Conservation (phyloP, 2,888 invertebrate species). For the Sesia bembeciformis region DNA sequence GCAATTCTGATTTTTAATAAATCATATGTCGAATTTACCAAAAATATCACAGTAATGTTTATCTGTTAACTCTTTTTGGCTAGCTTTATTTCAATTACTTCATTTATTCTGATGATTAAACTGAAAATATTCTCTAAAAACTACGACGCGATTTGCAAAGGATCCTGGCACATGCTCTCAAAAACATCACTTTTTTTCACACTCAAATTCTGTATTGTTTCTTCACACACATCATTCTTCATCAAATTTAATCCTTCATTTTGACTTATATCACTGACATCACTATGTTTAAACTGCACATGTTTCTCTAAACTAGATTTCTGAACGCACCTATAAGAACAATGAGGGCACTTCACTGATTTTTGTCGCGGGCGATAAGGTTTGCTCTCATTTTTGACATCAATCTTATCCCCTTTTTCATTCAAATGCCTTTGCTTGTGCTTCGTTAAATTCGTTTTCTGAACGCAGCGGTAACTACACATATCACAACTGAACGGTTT, state of each 20-base stretch:
- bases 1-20: too few species aligned
- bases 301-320: conserved; percentile 66
- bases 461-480: conserved; percentile 63
- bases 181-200: conserved; percentile 29
- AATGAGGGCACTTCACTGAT: conserved; percentile 54
- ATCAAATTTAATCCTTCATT: conserved; percentile 19
- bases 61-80: too few species aligned
- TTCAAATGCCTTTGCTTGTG: conserved; percentile 63
- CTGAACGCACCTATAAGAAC: conserved; percentile 58
- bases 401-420: conserved; percentile 45
- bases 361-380: conserved; percentile 60
- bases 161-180: background rate
- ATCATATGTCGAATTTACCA: too few species aligned
- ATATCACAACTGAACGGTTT: conserved; percentile 66
- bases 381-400: conserved; percentile 39
- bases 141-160: background rate
- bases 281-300: conserved; percentile 51
- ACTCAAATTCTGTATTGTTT: conserved; percentile 40
- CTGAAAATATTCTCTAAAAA: too few species aligned
- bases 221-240: conserved; percentile 16
- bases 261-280: conserved; percentile 11
- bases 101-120: too few species aligned
- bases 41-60: too few species aligned
- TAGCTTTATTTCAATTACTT: too few species aligned
- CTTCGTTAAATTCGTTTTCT: conserved; percentile 65